Conservation (phyloP, 2,888 invertebrate genomes). For the Lepidocyrtinus sp. region DNA sequence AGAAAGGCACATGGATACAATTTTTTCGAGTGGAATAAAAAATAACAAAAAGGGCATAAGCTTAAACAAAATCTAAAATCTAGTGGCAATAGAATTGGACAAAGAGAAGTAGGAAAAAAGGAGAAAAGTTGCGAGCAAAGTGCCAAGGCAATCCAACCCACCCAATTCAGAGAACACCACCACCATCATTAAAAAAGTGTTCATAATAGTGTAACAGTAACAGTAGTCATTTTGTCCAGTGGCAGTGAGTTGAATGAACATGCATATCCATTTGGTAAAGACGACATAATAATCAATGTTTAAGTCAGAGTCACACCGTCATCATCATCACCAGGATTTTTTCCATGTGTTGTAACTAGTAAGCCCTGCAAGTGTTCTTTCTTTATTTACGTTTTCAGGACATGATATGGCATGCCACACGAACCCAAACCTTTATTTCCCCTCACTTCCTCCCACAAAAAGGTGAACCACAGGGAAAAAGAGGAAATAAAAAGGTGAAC, state of each 20-base stretch:
- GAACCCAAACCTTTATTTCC: neutral
- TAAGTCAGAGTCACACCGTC: neutral
- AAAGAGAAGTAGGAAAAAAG: neutral
- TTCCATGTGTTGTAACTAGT: neutral
- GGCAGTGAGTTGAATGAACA: neutral
- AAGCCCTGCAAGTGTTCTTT: neutral
- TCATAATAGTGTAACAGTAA: neutral
- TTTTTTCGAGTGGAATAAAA: too few species aligned
- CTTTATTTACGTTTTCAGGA: neutral
- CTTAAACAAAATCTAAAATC: too few species aligned
- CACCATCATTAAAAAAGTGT: neutral
- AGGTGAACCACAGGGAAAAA: constrained; percentile 10
- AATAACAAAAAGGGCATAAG: too few species aligned
- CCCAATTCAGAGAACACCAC: neutral
- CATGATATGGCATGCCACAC: neutral
- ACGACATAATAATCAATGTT: neutral
- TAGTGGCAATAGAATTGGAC: too few species aligned
- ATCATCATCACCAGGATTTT: neutral
- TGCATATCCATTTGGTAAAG: neutral
- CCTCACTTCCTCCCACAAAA: neutral
- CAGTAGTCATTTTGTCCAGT: neutral
- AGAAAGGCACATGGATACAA: too few species aligned
- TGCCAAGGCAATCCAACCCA: neutral
- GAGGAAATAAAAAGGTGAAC: constrained; percentile 2
- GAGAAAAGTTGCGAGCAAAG: neutral